phyloP scores from a whole-genome alignment of 1,140 invertebrate genomes.

The Manduca sexta region DNA sequence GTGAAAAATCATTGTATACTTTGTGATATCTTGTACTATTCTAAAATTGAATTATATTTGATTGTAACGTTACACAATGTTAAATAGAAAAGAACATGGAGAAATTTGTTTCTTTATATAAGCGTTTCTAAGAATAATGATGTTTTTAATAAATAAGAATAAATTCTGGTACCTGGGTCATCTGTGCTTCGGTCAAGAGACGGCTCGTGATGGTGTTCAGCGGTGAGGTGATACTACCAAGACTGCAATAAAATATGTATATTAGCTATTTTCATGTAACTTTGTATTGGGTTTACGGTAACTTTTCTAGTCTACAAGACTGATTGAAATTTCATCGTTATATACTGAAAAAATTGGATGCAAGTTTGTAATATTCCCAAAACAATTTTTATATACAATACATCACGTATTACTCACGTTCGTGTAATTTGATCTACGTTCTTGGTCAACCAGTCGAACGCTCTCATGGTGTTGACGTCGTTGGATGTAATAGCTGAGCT shows the following conservation, averaged over 20 bases:
- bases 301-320: too few species aligned
- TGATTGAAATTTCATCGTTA: too few species aligned
- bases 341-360: too few species aligned
- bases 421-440: conserved; percentile 48
- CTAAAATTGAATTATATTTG: too few species aligned
- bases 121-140: too few species aligned
- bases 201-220: conserved; percentile 63
- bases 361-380: too few species aligned
- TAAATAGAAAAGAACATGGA: too few species aligned
- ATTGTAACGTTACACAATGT: too few species aligned
- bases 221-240: conserved; percentile 54
- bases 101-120: too few species aligned
- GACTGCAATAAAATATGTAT: conserved; percentile 42
- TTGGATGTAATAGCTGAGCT: conserved; percentile 59
- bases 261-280: too few species aligned
- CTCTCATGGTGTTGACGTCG: conserved; percentile 60
- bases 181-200: conserved; percentile 59
- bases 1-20: conserved; percentile 2
- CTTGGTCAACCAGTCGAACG: conserved; percentile 68
- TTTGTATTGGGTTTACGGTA: too few species aligned
- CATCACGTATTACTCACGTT: conserved; percentile 63
- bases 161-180: conserved; percentile 37
- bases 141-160: conserved; percentile 1
- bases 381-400: background rate
- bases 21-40: too few species aligned